These are phyloP conservation scores for Drosophila grimshawi DNA, from an alignment of 1,140 invertebrate species.

Conservation along the genomic window DNA sequence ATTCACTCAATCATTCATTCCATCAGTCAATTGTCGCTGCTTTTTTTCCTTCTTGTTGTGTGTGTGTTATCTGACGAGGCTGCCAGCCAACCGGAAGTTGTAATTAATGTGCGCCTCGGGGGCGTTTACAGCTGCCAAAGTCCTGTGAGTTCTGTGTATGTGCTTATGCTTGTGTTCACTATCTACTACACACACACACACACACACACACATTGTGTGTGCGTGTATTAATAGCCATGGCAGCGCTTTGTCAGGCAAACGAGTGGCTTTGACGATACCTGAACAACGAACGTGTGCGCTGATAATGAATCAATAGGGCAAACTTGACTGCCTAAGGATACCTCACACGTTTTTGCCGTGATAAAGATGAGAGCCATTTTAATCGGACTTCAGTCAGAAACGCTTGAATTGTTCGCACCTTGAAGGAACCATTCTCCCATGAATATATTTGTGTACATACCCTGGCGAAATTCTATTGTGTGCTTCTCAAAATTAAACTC, in stretches of 20 bases:
- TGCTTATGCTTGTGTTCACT: neutral
- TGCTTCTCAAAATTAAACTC: no score
- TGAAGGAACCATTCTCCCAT: neutral
- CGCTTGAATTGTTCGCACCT: neutral
- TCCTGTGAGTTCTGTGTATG: conserved; percentile 41
- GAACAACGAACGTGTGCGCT: conserved; percentile 21
- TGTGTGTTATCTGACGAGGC: conserved; percentile 32
- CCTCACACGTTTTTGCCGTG: neutral
- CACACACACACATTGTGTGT: neutral
- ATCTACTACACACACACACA: no score
- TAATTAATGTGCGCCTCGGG: conserved; percentile 77
- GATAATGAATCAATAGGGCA: conserved; percentile 40
- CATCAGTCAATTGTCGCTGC: conserved; percentile 70
- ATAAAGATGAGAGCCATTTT: neutral
- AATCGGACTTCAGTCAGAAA: neutral
- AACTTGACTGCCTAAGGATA: conserved; percentile 28
- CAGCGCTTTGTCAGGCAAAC: conserved; percentile 42
- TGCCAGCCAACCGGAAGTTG: conserved; percentile 66
- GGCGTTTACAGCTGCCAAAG: conserved; percentile 58
- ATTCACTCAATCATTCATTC: conserved; percentile 55
- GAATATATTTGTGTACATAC: no score
- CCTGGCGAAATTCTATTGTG: neutral
- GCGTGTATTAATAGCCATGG: conserved; percentile 36
- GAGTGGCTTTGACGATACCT: conserved; percentile 28
- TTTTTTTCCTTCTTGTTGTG: conserved; percentile 33